phyloP scores from a whole-genome alignment of 2,113 vertebrate species.

The human region GRCh38 chr7:24772501-24773000 shows the following conservation, averaged over 20 bases:
- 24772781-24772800: background rate
- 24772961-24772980: background rate
- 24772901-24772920: background rate
- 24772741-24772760: background rate
- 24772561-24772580: background rate
- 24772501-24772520: background rate
- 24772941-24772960: background rate
- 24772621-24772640: background rate
- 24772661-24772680: background rate
- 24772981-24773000: background rate
- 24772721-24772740: background rate
- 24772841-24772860: background rate
- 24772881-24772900: background rate
- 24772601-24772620: background rate
- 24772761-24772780: background rate
- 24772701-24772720: constrained; percentile 23
- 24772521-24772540: background rate
- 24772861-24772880: background rate
- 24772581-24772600: background rate
- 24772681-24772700: background rate
- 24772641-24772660: background rate
- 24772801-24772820: background rate
- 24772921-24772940: background rate
- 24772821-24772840: background rate
- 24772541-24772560: background rate